Conservation (phyloP, 35 echinoderm and acorn worm genomes). For the Diadema setosum region DNA sequence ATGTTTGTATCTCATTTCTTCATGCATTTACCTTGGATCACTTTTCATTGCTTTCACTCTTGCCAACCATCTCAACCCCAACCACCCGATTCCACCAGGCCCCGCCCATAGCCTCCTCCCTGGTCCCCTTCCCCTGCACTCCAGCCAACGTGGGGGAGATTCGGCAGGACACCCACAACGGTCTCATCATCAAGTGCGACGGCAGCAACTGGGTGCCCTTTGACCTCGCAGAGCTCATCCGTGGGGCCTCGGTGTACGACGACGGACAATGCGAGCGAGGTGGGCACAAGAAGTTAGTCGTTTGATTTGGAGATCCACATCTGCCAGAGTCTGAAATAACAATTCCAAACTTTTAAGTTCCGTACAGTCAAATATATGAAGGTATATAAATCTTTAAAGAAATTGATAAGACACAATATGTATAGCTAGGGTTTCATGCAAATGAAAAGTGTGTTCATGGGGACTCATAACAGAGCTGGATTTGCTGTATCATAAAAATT, state of each 20-base stretch:
- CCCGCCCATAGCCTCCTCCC: neutral
- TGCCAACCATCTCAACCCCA: too few relatives aligned
- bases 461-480: too few relatives aligned
- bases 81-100: neutral
- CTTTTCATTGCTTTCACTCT: too few relatives aligned
- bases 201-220: constrained; percentile 32
- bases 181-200: constrained; percentile 31
- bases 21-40: too few relatives aligned
- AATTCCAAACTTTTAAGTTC: too few relatives aligned
- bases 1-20: too few relatives aligned
- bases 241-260: neutral
- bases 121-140: constrained; percentile 32
- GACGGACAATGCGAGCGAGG: constrained; percentile 50
- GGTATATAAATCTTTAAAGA: neutral
- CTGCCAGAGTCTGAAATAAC: too few relatives aligned
- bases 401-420: too few relatives aligned
- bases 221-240: neutral
- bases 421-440: too few relatives aligned
- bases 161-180: neutral
- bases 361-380: neutral
- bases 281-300: neutral
- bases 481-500: too few relatives aligned
- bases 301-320: too few relatives aligned
- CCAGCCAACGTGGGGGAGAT: constrained; percentile 34
- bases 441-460: too few relatives aligned